Conservation (phyloP, 30 jellyfish, hydroid and myxozoan species). For the Rhopilema esculentum region DNA sequence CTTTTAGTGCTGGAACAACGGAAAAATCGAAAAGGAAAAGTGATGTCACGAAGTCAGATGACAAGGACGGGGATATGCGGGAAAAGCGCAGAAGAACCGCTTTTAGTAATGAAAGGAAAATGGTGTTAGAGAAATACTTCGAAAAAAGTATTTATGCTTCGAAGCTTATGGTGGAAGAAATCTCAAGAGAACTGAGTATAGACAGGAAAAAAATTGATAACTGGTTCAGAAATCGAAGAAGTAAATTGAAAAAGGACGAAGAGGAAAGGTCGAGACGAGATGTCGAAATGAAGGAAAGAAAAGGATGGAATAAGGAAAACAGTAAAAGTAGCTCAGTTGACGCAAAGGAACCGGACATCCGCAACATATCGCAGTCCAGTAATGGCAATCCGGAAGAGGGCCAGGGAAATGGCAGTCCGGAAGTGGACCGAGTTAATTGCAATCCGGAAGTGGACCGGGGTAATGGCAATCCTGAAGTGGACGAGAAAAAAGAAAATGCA, state of each 20-base stretch:
- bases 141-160: slow-evolving; percentile 59
- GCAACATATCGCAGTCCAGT: background rate
- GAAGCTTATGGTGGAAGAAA: slow-evolving; percentile 32
- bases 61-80: slow-evolving; percentile 16
- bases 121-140: slow-evolving; percentile 52
- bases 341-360: background rate
- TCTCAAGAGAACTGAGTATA: slow-evolving; percentile 41
- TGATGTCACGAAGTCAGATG: slow-evolving; percentile 13
- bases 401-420: no score
- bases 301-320: slow-evolving; percentile 18
- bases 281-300: background rate
- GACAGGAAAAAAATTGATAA: slow-evolving; percentile 75
- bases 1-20: background rate
- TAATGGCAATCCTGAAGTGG: background rate
- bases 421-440: no score
- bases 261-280: slow-evolving; percentile 11
- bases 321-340: background rate
- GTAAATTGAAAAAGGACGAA: slow-evolving; percentile 63
- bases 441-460: background rate
- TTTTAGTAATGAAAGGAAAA: slow-evolving; percentile 37
- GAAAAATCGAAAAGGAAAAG: slow-evolving; percentile 5
- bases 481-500: background rate
- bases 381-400: background rate
- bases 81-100: slow-evolving; percentile 72
- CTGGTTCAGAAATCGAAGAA: slow-evolving; percentile 77